phyloP scores from a whole-genome alignment of 2,888 invertebrate genomes.

The Gonocerus acuteangulatus region DNA sequence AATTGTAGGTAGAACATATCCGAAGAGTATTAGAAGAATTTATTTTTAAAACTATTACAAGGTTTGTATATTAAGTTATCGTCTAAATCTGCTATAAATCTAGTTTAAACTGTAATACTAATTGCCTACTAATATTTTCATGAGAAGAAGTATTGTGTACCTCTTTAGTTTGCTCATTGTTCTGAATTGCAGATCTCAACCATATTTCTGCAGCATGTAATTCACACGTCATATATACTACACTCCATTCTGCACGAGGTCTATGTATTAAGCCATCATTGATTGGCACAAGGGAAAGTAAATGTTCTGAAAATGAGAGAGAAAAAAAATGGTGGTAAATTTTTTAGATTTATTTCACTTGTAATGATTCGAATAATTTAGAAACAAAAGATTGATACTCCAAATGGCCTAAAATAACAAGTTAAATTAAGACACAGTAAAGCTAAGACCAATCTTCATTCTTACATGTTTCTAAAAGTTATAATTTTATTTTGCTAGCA shows the following conservation, averaged over 20 bases:
- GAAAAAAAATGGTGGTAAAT: not conserved
- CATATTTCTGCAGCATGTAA: conserved; percentile 86
- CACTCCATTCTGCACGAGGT: conserved; percentile 82
- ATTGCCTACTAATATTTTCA: no score
- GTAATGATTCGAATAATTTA: not conserved
- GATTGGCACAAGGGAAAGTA: conserved; percentile 42
- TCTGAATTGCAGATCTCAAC: conserved; percentile 70
- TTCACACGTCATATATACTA: conserved; percentile 88
- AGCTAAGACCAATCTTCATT: not conserved
- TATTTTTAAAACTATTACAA: no score
- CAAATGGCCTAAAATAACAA: no score
- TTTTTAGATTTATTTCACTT: not conserved
- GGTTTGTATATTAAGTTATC: no score
- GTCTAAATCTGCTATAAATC: no score
- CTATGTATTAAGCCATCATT: conserved; percentile 77
- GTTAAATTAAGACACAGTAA: not conserved
- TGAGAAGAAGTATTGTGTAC: no score
- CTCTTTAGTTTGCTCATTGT: conserved; percentile 47
- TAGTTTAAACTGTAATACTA: no score
- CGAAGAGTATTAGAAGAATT: no score
- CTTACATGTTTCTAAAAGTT: no score
- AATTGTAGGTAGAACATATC: no score
- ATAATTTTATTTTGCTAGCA: no score
- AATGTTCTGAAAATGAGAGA: conserved; percentile 51
- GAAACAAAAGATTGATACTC: not conserved